These are phyloP conservation scores for Drosophila mulleri DNA, from an alignment of 2,888 invertebrate genomes.

Conservation along the genomic window DNA sequence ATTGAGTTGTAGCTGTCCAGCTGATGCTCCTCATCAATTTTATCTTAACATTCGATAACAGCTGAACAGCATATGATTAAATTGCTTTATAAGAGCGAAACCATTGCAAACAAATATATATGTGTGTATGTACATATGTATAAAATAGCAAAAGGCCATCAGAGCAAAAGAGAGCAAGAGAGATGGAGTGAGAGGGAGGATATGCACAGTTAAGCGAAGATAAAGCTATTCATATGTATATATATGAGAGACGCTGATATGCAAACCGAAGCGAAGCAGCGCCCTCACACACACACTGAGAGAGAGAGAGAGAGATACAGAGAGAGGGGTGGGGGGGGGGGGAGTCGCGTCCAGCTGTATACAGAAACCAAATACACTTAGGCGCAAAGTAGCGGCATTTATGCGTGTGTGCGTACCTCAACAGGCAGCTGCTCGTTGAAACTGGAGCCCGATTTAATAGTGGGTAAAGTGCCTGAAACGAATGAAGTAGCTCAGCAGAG, in stretches of 20 bases:
- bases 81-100: not conserved
- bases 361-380: conserved; percentile 51
- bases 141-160: conserved; percentile 1
- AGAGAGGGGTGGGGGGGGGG: not conserved
- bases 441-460: conserved; percentile 27
- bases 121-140: too few species aligned
- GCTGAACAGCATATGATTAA: not conserved
- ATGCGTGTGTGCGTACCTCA: conserved; percentile 65
- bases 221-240: conserved; percentile 7
- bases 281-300: not conserved
- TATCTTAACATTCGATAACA: not conserved
- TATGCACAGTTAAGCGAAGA: not conserved
- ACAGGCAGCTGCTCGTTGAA: conserved; percentile 15
- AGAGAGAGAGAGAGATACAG: not conserved
- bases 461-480: conserved; percentile 20
- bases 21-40: too few species aligned
- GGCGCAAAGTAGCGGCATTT: conserved; percentile 67
- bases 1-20: not conserved
- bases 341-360: not conserved
- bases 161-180: not conserved
- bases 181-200: not conserved
- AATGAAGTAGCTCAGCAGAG: conserved; percentile 4
- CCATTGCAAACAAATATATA: not conserved
- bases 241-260: conserved; percentile 11
- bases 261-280: conserved; percentile 1